Percentiles rank a stretch among this genome's conserved stretches.
phyloP scores from a whole-genome alignment of 2,888 invertebrate genomes.

The Dryadula phaetusa region DNA sequence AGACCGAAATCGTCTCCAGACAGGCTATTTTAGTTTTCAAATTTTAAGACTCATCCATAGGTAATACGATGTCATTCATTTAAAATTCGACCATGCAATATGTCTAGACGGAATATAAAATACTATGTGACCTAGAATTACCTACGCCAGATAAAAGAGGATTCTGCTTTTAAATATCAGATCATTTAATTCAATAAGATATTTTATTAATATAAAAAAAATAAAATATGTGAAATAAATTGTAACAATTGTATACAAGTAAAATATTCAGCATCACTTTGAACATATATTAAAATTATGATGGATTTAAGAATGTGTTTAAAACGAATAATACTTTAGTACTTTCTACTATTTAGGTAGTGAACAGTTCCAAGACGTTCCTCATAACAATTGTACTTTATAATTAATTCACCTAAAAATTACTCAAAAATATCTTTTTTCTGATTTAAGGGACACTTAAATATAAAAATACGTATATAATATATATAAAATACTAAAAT shows the following conservation, averaged over 20 bases:
- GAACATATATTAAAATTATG: not conserved
- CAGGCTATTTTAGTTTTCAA: constrained; percentile 78
- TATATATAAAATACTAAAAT: too few relatives aligned
- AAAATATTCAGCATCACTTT: not conserved
- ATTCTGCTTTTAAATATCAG: constrained; percentile 19
- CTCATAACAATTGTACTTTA: too few relatives aligned
- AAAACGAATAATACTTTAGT: too few relatives aligned
- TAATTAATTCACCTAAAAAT: too few relatives aligned
- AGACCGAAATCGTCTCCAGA: constrained; percentile 64
- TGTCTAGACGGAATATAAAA: constrained; percentile 83
- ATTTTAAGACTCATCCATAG: constrained; percentile 79
- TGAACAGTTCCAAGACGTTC: too few relatives aligned
- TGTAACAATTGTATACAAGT: too few relatives aligned
- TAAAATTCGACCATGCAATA: constrained; percentile 84
- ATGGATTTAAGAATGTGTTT: not conserved
- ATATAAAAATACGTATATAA: too few relatives aligned
- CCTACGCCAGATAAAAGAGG: constrained; percentile 56
- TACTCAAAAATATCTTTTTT: too few relatives aligned
- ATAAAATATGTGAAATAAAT: not conserved
- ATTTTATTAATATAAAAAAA: not conserved
- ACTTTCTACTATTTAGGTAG: too few relatives aligned
- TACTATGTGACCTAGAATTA: constrained; percentile 80
- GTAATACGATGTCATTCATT: constrained; percentile 77
- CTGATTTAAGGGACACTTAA: too few relatives aligned
- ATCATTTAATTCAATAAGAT: constrained; percentile 1